Conservation (phyloP, 2,888 invertebrate species). For the Hirtodrosophila confusa region DNA sequence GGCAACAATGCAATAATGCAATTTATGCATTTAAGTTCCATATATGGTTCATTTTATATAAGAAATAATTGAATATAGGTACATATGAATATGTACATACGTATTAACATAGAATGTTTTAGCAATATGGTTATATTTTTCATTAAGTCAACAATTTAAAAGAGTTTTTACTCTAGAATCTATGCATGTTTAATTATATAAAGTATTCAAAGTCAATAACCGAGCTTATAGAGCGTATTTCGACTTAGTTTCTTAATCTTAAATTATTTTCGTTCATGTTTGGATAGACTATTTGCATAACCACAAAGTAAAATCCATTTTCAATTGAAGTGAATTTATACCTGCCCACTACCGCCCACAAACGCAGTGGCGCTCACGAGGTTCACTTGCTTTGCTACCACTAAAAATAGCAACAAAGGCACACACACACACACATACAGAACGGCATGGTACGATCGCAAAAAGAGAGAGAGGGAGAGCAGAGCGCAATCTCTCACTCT, state of each 20-base stretch:
- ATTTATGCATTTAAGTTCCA: no score
- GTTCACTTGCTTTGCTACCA: conserved; percentile 13
- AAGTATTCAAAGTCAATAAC: no score
- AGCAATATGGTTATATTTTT: no score
- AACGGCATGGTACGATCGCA: conserved; percentile 24
- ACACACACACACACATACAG: background rate
- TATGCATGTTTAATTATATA: no score
- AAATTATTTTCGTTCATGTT: background rate
- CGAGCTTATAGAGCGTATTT: no score
- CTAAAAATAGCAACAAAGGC: conserved; percentile 48
- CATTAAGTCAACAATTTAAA: no score
- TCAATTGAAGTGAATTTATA: conserved; percentile 26
- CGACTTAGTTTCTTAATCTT: background rate
- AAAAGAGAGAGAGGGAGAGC: conserved; percentile 12
- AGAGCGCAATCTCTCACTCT: conserved; percentile 44
- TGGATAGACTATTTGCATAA: background rate
- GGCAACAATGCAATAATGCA: no score
- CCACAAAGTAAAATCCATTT: conserved; percentile 28
- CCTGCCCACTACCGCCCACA: conserved; percentile 20
- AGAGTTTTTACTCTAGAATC: no score
- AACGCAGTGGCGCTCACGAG: background rate
- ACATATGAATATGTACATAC: no score
- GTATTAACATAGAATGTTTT: no score
- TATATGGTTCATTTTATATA: no score
- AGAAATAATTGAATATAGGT: no score